Evolutionary conservation across 2,888 invertebrate genomes (phyloP), one percentile per base, ranked within the genome.

Genomic region (Tenthredo livida): DNA sequence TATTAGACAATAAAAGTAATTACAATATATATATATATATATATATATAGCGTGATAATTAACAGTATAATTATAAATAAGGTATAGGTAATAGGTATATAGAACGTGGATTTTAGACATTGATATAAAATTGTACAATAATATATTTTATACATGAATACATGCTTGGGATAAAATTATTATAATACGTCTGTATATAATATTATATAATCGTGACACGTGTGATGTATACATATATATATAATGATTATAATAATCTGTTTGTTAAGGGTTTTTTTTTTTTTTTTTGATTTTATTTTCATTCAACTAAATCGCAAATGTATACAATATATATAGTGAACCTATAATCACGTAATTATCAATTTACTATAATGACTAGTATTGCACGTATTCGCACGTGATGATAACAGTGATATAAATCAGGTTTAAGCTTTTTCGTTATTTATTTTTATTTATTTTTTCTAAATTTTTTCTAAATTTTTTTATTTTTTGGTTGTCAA

Each of bases 321-420:
- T 10, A 25, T 61, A n/a, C 21, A 25, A 21, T 21, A 15, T 85
- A 85, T 37, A 85, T 37, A 85, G 17, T 85, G 43, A 43, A n/a
- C 37, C 82, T 85, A 85, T n/a, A n/a, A n/a, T 85, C 58, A 85
- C 54, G 7, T 17, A 25, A 54, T 43, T 61, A 47, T 86, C 54
- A 70, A 84, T 75, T 73, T 40, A 85, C 84, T 21, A 72, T 54
- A 54, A 85, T 84, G 65, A 84, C 70, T 85, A 85, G 58, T 54
- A 25, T 37, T 70, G 70, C 33, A 70, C 37, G 37, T 37, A 70
- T n/a, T 70, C 70, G 70, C 54, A 17, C 17, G 29, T 73, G n/a
- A 43, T n/a, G 40, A 21, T 73, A 73, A 86, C 84, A 84, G 58
- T 85, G 85, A 85, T 43, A 73, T 17, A 33, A 67, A 67, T 67